Base-by-base conservation (phyloP, 2,113 vertebrate genomes). In the Ia io region DNA sequence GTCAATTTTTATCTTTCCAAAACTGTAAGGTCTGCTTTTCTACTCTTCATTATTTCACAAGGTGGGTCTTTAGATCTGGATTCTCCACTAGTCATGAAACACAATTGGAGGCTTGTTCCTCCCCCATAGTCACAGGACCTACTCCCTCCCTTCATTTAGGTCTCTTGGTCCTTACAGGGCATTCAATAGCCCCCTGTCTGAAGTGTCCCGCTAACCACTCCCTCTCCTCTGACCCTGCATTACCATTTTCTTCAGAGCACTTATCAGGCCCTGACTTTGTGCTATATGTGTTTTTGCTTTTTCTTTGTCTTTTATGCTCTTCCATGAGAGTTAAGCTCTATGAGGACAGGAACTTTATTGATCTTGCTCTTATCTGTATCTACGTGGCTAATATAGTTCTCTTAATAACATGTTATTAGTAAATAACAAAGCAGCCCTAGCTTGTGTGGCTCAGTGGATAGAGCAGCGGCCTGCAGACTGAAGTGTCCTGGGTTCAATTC, bases 11-110 rank as follows among this genome's bases (percentile, higher is more conserved):
- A 82, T 91, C 94, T 95, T 71, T 35, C 49, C 17, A 61, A 71
- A 88, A 96, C 78, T 35, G 56, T 91, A 28, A 77, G 86, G 65
- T 91, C 42, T 91, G 82, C 37, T 90, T 88, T 88, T 96, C 73
- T 92, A 20, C 53, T 44, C 9, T 73, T 51, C 23, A 1, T 74
- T 28, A 73, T 78, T 95, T 53, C 51, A 63, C 32, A 79, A 28
- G 28, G 53, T 76, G 47, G 8, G 35, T 67, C 30, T 82, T 73
- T 28, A 59, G 47, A 23, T 70, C 20, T 49, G 32, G 53, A 12
- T 71, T 71, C 67, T 59, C 9, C 42, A 7, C 8, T 2, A 11
- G 40, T n/a, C 71, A 44, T 32, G 37, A 90, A 35, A 65, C 44
- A 4, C 8, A 12, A 22, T 16, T 20, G 32, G 51, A 77, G 6